Base-by-base conservation (phyloP, 1,140 invertebrate genomes). In the Drosophila virilis region DNA sequence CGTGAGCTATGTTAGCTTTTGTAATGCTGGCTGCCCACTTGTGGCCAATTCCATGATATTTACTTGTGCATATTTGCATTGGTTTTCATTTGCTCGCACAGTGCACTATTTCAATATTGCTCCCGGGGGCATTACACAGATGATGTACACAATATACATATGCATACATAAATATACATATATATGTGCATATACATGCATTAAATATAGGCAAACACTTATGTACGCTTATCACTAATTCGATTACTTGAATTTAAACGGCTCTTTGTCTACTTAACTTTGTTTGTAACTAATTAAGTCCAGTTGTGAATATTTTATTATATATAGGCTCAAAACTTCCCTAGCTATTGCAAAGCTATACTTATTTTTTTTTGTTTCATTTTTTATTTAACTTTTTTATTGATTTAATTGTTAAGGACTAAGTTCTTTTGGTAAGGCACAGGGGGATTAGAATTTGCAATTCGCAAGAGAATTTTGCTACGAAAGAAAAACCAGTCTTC, bases 1-100 rank as follows among this genome's bases (percentile, higher is more conserved):
- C 74, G 50, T 80, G 60, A 80, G 84, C 86, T 68, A 89, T 89
- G 77, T 88, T 82, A 72, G 69, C 61, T 66, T 71, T 72, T 40
- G 35, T 28, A 68, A 67, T 73, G 45, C 66, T 59, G 51, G 43
- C 66, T 78, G 69, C 52, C 78, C 64, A 71, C 74, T 86, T 78
- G 66, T 75, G 73, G 67, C 45, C 42, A 76, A 83, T 67, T 82
- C 38, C 38, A 72, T 66, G 73, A 71, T 85, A 85, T 86, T 86
- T 77, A 81, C 82, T 81, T 54, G 52, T 46, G 52, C 43, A 84
- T 84, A 60, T 83, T 83, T 84, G 73, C 77, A 72, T 83, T 73
- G 80, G 51, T 80, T 84, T 84, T 38, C 72, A 78, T 85, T 85
- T 85, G 74, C 68, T 60, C 17, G 9, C 28, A 37, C 33, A 45